Percentiles rank a stretch among this genome's conserved stretches.
Evolutionary conservation across 2,888 invertebrate species (phyloP).

Genomic region (Diarsia rubi): DNA sequence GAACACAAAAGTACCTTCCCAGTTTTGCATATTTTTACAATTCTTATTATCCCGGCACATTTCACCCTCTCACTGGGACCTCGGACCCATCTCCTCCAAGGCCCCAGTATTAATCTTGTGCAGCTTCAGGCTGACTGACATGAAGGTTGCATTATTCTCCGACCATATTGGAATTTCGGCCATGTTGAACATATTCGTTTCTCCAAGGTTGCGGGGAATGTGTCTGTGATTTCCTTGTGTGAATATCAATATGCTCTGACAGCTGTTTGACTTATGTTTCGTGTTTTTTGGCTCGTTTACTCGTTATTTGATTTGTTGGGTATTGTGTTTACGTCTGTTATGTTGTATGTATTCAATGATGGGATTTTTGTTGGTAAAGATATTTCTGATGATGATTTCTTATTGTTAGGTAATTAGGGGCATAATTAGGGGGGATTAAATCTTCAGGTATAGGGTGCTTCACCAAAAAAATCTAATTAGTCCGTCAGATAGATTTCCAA

Average conservation of each 20-base stretch:
- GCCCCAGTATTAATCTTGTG: constrained; percentile 73
- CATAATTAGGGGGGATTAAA: no score
- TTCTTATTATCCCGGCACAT: constrained; percentile 18
- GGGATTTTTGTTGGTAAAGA: background rate
- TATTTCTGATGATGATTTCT: no score
- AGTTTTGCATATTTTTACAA: constrained; percentile 38
- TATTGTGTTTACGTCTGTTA: constrained; percentile 17
- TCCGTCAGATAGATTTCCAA: no score
- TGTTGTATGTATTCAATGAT: background rate
- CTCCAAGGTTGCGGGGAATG: constrained; percentile 53
- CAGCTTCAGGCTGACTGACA: constrained; percentile 69
- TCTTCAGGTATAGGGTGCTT: no score
- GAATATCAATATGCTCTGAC: constrained; percentile 50
- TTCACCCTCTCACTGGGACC: constrained; percentile 52
- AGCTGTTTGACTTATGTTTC: constrained; percentile 40
- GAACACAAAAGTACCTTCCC: constrained; percentile 16
- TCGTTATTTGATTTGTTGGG: constrained; percentile 31
- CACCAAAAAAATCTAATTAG: no score
- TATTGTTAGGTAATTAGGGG: no score
- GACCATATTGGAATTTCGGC: constrained; percentile 68
- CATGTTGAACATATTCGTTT: constrained; percentile 47
- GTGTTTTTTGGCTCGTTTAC: constrained; percentile 24
- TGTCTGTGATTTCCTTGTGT: constrained; percentile 31
- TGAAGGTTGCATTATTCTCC: constrained; percentile 72
- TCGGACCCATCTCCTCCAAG: constrained; percentile 61